Evolutionary conservation across 2,888 invertebrate species (phyloP), one percentile per base, ranked within the genome.

Genomic region (Lucinisca nassula): DNA sequence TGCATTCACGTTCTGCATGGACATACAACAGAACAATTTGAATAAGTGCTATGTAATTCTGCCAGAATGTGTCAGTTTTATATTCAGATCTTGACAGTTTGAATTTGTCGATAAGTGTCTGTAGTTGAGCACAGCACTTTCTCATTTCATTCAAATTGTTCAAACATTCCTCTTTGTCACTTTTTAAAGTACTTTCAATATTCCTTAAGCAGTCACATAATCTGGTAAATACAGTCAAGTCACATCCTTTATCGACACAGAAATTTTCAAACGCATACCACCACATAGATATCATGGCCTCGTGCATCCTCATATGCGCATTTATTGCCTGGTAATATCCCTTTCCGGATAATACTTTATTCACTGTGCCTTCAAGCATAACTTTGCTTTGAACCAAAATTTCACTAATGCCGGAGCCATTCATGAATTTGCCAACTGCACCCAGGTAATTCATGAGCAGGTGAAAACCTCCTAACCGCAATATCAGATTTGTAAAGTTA

Each of bases 321-420:
- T 75, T 75, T 8, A 72, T 35, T 35, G 73, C 10, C 73, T 72
- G 73, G n/a, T 72, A 72, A 37, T 72, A 72, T n/a, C 76, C 76
- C 24, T 45, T 51, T 10, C 76, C 49, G 10, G 76, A 75, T 51
- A 75, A 17, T 6, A 75, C 27, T 75, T 75, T 75, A n/a, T 75
- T 49, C 6, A 45, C 76, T 12, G 76, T 75, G 10, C 76, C 76
- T 17, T 75, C 76, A 17, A 27, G 21, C 10, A 75, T 17, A 21
- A 75, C 21, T 10, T 24, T 24, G 24, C 73, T n/a, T 24, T 21
- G 8, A 8, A 72, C 73, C 6, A 72, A n/a, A 12, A 72, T 30
- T 21, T 72, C 73, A 12, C 30, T 72, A 12, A 72, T 8, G 6
- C 73, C 73, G 8, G 73, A 17, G 8, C 73, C 73, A 12, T 6